Evolutionary conservation across 2,888 invertebrate genomes (phyloP).

Genomic region (Agrochola circellaris): DNA sequence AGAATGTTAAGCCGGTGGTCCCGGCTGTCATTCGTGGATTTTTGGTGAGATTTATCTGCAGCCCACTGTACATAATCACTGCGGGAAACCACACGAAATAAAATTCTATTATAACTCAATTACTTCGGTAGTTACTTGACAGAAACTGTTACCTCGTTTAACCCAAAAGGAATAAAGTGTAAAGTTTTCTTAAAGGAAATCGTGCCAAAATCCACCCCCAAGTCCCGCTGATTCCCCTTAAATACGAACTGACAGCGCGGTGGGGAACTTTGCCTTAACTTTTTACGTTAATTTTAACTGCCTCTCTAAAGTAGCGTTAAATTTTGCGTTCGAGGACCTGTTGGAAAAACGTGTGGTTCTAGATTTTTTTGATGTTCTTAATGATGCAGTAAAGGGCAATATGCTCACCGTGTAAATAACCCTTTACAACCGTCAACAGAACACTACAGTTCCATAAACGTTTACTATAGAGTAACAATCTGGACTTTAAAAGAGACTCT

Average conservation of each 20-base stretch:
- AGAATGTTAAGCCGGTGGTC: too few relatives aligned
- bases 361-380: not conserved
- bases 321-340: not conserved
- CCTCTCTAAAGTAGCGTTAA: not conserved
- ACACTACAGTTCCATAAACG: not conserved
- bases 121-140: constrained; percentile 28
- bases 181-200: constrained; percentile 46
- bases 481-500: too few relatives aligned
- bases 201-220: constrained; percentile 44
- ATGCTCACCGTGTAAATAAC: too few relatives aligned
- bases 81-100: constrained; percentile 5
- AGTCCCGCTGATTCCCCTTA: constrained; percentile 32
- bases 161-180: constrained; percentile 40
- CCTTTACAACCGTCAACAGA: not conserved
- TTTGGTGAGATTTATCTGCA: too few relatives aligned
- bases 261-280: constrained; percentile 41
- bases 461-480: not conserved
- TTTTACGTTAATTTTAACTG: constrained; percentile 49
- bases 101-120: constrained; percentile 30
- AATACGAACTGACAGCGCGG: constrained; percentile 50
- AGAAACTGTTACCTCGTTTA: constrained; percentile 47
- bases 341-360: not conserved
- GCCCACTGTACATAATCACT: not conserved
- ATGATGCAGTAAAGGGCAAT: too few relatives aligned
- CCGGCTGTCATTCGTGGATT: too few relatives aligned